Evolutionary conservation across 2,797 vertebrate species (phyloP).

Genomic region (Dromococcyx pavoninus): DNA sequence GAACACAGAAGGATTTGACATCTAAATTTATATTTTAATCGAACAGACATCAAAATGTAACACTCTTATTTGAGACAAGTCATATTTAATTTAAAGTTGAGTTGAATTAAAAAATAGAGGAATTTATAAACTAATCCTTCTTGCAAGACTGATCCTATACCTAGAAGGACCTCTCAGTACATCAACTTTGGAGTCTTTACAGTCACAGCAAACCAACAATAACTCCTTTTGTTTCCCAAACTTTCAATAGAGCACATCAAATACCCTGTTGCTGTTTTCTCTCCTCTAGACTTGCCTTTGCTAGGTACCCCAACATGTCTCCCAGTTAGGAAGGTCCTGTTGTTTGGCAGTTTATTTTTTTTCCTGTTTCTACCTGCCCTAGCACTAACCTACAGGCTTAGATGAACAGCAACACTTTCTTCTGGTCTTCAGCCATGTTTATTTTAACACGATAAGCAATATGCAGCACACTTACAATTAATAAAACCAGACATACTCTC

Average conservation of each 20-base stretch:
- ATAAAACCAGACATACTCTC: not conserved
- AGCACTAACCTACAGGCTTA: not conserved
- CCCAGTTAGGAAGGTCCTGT: rapidly evolving
- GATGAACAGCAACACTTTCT: not conserved
- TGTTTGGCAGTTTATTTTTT: not conserved
- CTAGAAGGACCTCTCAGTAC: not conserved
- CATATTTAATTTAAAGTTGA: not conserved
- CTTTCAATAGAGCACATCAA: not conserved
- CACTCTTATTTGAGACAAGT: not conserved
- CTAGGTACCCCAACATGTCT: not conserved
- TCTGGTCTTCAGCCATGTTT: not conserved
- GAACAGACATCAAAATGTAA: not conserved
- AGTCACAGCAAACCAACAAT: not conserved
- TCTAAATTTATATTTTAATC: not conserved
- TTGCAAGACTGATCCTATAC: not conserved
- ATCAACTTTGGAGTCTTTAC: not conserved
- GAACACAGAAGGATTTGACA: not conserved
- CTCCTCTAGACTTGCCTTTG: not conserved
- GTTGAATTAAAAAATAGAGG: not conserved
- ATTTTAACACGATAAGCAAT: not conserved
- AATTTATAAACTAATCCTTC: not conserved
- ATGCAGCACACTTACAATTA: not conserved
- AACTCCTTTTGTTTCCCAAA: not conserved
- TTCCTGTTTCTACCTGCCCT: not conserved
- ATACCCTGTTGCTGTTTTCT: not conserved